Base-by-base conservation (phyloP, 2,888 invertebrate genomes). In the Nephrocerus scutellatus region DNA sequence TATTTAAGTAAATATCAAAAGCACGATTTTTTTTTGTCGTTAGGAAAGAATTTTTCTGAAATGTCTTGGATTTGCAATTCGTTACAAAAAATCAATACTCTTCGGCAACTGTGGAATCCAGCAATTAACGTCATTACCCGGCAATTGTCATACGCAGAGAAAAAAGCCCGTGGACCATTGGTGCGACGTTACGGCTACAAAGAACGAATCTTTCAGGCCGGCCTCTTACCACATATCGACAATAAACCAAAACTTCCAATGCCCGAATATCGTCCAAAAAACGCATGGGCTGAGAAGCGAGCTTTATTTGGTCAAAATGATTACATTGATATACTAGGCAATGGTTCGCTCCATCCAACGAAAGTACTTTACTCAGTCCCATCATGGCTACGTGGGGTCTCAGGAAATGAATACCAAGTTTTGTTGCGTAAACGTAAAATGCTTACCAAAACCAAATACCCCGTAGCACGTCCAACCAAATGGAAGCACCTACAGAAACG, bases 301-400 rank as follows among this genome's bases (percentile, higher is more conserved):
- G 90, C 92, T 2, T 63, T 90, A 1, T 91, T 87, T 71, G 96
- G 96, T 0, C 93, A 93, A 64, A 96, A 96, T 70, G 95, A 96
- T 67, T 96, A 95, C 60, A 92, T 96, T 48, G 95, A 97, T 63
- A 92, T 97, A 41, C 73, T 97, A 35, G 96, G 96, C 3, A 79
- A 83, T 57, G 88, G 86, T 21, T 73, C 74, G 12, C 51, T 84
- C 6, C 88, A 92, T 63, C 95, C 96, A 0, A 81, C 84, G 0
- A 82, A 79, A 60, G 77, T 93, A 10, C 66, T 91, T 10, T 91
- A 92, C 57, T 80, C 82, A 44, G 77, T 92, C 6, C 96, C 96
- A 0, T 68, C 76, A 0, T 97, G 95, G 95, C 72, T 97, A 22
- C 76, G 87, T 54, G 96, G 95, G 32, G 81, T 91, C 30, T 76